These are phyloP conservation scores for Callithrix jacchus DNA, from an alignment of 2,113 vertebrate species.

Conservation along the genomic window DNA sequence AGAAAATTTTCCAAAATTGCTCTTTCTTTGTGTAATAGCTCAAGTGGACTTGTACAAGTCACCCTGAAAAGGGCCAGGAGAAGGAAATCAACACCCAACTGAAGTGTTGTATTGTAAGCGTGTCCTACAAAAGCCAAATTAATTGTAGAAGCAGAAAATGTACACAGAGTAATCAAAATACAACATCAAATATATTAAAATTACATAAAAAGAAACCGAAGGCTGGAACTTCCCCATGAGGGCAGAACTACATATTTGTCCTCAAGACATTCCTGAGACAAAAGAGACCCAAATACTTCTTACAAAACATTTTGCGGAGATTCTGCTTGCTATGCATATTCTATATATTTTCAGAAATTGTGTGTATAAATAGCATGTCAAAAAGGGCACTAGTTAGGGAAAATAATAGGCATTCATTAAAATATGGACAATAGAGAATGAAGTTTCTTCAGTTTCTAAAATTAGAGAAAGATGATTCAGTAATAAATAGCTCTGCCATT, in stretches of 20 bases:
- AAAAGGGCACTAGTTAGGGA: slow-evolving; percentile 84
- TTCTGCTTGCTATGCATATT: slow-evolving; percentile 80
- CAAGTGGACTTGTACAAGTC: neutral
- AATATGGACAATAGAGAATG: slow-evolving; percentile 84
- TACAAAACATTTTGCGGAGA: slow-evolving; percentile 53
- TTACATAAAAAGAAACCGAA: slow-evolving; percentile 53
- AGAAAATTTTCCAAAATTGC: neutral
- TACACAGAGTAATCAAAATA: slow-evolving; percentile 55
- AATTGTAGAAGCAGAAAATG: slow-evolving; percentile 18
- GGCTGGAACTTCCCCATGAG: slow-evolving; percentile 54
- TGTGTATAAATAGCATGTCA: slow-evolving; percentile 85
- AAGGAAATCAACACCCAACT: neutral
- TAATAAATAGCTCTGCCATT: slow-evolving; percentile 84
- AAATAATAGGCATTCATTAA: slow-evolving; percentile 87
- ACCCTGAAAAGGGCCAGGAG: neutral
- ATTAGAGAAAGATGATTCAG: slow-evolving; percentile 84
- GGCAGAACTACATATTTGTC: slow-evolving; percentile 64
- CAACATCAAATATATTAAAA: slow-evolving; percentile 62
- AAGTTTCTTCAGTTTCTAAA: slow-evolving; percentile 84
- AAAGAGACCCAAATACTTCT: slow-evolving; percentile 62
- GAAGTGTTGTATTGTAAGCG: neutral
- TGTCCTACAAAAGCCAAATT: slow-evolving; percentile 35
- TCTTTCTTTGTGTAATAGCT: neutral
- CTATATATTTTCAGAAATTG: slow-evolving; percentile 80
- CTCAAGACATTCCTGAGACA: slow-evolving; percentile 69